Evolutionary conservation across 2,888 invertebrate species (phyloP).

Genomic region (Liodrosophila aerea): DNA sequence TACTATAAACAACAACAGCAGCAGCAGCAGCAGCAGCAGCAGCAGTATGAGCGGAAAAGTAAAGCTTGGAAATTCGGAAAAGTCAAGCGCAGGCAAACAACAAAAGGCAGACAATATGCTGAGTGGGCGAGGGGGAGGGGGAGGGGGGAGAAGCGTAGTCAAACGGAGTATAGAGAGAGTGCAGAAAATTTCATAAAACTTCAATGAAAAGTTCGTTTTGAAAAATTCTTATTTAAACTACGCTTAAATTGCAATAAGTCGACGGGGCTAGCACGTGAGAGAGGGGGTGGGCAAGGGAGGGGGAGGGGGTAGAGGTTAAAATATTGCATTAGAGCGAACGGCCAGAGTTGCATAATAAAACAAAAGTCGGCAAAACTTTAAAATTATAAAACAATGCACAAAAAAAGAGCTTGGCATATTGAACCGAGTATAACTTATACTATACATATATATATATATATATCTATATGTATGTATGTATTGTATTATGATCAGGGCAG

Average conservation of each 20-base stretch:
- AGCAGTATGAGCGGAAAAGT: slow-evolving; percentile 26
- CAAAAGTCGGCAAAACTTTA: slow-evolving; percentile 50
- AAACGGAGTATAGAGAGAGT: slow-evolving; percentile 12
- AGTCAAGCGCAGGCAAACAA: slow-evolving; percentile 46
- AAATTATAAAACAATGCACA: slow-evolving; percentile 25
- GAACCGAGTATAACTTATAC: slow-evolving; percentile 9
- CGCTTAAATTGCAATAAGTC: slow-evolving; percentile 72
- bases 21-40: slow-evolving; percentile 20
- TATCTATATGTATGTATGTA: no score
- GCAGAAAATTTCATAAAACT: slow-evolving; percentile 68
- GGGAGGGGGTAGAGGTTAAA: background rate
- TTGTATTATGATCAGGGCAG: no score
- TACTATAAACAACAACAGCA: slow-evolving; percentile 45
- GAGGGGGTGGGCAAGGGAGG: background rate
- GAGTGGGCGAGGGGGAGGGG: slow-evolving; percentile 5
- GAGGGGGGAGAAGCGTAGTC: background rate
- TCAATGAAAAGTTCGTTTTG: slow-evolving; percentile 54
- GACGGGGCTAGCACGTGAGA: slow-evolving; percentile 13
- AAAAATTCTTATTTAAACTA: slow-evolving; percentile 71
- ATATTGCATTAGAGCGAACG: background rate
- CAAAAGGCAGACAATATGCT: slow-evolving; percentile 24
- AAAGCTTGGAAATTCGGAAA: slow-evolving; percentile 43
- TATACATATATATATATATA: background rate
- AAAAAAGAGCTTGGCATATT: slow-evolving; percentile 41
- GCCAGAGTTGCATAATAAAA: slow-evolving; percentile 49